Percentiles rank a stretch among this genome's conserved stretches.
phyloP scores from a whole-genome alignment of 2,113 vertebrate genomes.

The Cichladusa arquata region DNA sequence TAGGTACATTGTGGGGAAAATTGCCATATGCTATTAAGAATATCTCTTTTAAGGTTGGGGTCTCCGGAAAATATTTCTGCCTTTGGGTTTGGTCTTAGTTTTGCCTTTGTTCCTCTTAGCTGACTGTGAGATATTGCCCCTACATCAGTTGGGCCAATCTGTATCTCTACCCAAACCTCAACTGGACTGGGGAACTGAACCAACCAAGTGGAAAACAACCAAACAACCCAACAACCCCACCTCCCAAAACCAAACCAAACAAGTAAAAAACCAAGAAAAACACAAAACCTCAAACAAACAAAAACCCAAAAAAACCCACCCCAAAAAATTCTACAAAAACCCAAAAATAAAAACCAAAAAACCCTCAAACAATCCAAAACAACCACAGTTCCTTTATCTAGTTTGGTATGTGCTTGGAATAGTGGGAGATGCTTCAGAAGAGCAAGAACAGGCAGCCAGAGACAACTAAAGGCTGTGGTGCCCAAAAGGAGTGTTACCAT shows the following conservation, averaged over 20 bases:
- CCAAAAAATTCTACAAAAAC: not conserved
- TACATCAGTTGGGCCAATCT: not conserved
- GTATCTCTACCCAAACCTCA: not conserved
- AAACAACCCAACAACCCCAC: no score
- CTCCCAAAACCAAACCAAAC: not conserved
- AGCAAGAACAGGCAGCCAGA: not conserved
- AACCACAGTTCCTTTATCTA: not conserved
- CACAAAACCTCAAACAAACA: not conserved
- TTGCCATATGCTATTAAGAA: not conserved
- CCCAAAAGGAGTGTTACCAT: not conserved
- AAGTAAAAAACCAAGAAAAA: not conserved
- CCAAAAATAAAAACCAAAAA: no score
- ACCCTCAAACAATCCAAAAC: rapidly evolving
- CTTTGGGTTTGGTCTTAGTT: not conserved
- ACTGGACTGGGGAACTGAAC: not conserved
- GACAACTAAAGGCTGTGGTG: rapidly evolving
- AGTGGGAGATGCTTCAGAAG: not conserved
- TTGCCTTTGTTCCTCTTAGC: not conserved
- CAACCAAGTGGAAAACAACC: not conserved
- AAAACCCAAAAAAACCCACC: rapidly evolving
- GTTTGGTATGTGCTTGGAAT: not conserved
- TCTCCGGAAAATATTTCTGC: not conserved
- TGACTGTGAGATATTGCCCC: rapidly evolving
- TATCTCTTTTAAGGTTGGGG: not conserved
- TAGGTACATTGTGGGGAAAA: not conserved